Evolutionary conservation across 2,797 vertebrate genomes (phyloP), one percentile per base, ranked within the genome.

Genomic region (Natrix natrix): DNA sequence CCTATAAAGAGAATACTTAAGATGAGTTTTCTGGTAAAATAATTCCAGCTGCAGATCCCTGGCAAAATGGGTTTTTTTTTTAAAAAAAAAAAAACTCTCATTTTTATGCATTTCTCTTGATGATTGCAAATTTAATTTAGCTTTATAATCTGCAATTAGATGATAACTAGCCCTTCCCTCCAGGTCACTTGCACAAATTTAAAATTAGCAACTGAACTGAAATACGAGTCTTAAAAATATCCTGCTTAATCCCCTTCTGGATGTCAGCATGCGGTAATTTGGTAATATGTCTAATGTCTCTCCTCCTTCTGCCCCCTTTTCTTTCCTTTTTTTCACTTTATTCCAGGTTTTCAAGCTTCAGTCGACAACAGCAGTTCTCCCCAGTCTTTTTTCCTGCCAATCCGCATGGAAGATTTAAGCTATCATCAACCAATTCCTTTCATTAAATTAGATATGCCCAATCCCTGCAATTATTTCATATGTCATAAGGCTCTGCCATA

Each of bases 91-190:
- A 17, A 43, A 43, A 6, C 5, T 7, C 22, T 83, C 59, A 26
- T 26, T 28, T 87, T 17, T 87, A 87, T 87, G 54, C 28, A n/a
- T 87, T 56, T 87, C n/a, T 57, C 52, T 32, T 26, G 17, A 57
- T 60, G 37, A 94, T 92, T 92, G 92, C 57, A 94, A 93, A 90
- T n/a, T 60, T 87, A 91, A 90, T 89, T 93, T 95, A 87, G 92
- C 43, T 48, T 94, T 93, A 92, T 55, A 94, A 90, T 63, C 26
- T 48, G 8, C 90, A 94, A 66, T 90, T 91, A 91, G 88, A 13
- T 92, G 93, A 88, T 90, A 93, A 56, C 52, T 94, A 83, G 92
- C 92, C 63, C 92, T 90, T 0, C 78, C 61, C 92, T 69, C 91
- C 32, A 93, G 57, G 74, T 87, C 0, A 0, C 78, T 91, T 94